Evolutionary conservation across 2,113 vertebrate genomes (phyloP), one percentile per base, ranked within the genome.

Genomic region (Sinocyclocheilus anshuiensis): DNA sequence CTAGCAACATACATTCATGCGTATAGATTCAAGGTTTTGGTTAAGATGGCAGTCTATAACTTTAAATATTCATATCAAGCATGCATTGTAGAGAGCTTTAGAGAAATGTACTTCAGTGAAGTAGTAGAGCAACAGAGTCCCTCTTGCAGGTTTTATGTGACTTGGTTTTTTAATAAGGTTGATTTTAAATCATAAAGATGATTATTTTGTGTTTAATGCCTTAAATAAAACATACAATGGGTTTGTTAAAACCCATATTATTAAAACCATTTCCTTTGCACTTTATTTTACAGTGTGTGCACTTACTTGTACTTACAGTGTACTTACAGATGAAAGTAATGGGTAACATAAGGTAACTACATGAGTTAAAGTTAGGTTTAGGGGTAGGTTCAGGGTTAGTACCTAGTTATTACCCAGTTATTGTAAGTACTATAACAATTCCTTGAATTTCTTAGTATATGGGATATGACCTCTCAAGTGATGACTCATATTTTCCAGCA

Each of bases 1-100:
- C 36, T 15, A 67, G 24, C 77, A n/a, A 20, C 55, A 85, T 67
- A 45, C 77, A 85, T 61, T 65, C 59, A 78, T 48, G 84, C 24
- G 6, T 67, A 79, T 57, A 18, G 53, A 55, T 69, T 39, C 13
- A 55, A 77, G n/a, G 15, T 13, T 45, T 83, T n/a, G 26, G 67
- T 16, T 29, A 42, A 69, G 59, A 65, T 33, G 18, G 45, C 15
- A 69, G 65, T 84, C 57, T 77, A 55, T 79, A 85, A 9, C 10
- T 79, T 74, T 55, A 69, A 39, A 55, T 71, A 86, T 85, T 78
- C 24, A 78, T 67, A 13, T 50, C 39, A 67, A 69, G 42, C 12
- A 65, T 9, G 57, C 16, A 11, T 67, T 24, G 22, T 79, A 9
- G 13, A 45, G 48, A 81, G 24, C 39, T 63, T 81, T 74, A 42